These are phyloP conservation scores for Leptopilina drosophilae DNA, from an alignment of 2,888 invertebrate species.

Conservation along the genomic window DNA sequence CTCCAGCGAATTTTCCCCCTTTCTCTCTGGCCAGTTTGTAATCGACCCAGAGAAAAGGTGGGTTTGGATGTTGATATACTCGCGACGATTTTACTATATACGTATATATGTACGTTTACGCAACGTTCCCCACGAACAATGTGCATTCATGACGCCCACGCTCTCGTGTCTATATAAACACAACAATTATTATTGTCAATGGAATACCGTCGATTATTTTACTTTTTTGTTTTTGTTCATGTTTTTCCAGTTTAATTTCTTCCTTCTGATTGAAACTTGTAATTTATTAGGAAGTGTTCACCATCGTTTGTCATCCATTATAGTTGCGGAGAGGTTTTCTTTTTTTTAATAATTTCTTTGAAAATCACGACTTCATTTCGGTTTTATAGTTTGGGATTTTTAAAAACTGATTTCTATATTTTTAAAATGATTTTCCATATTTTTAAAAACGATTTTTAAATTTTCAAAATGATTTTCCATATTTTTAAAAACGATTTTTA, in stretches of 20 bases:
- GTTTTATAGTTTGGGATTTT: too few relatives aligned
- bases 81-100: not conserved
- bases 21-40: slow-evolving; percentile 48
- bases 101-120: not conserved
- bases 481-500: too few relatives aligned
- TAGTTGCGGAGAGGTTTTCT: too few relatives aligned
- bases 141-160: slow-evolving; percentile 16
- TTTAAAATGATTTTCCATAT: too few relatives aligned
- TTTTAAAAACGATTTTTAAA: too few relatives aligned
- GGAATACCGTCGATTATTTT: slow-evolving; percentile 5
- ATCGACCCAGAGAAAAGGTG: slow-evolving; percentile 18
- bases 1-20: slow-evolving; percentile 54
- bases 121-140: slow-evolving; percentile 29
- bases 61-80: slow-evolving; percentile 15
- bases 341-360: too few relatives aligned
- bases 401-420: too few relatives aligned
- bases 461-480: too few relatives aligned
- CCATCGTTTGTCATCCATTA: too few relatives aligned
- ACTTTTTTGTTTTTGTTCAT: not conserved
- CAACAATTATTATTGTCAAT: not conserved
- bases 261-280: not conserved
- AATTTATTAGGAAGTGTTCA: too few relatives aligned
- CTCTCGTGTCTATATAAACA: not conserved
- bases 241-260: not conserved
- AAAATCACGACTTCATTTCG: too few relatives aligned